Conservation (phyloP, 2,113 vertebrate genomes). For the Bos indicus region DNA sequence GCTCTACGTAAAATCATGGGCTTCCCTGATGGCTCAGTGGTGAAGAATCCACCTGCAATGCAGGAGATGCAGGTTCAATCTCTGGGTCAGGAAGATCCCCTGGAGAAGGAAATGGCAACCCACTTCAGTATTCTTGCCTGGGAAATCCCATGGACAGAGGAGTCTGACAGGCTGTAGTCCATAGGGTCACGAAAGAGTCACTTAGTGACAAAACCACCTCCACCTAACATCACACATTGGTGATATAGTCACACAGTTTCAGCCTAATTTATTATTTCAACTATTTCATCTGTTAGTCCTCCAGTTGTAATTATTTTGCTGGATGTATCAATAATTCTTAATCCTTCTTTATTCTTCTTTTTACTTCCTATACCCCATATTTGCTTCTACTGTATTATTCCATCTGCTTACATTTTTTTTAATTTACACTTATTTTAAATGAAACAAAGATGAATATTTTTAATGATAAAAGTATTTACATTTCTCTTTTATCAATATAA, state of each 20-base stretch:
- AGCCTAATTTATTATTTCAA: background rate
- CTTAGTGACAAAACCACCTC: background rate
- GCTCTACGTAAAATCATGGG: background rate
- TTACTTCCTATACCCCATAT: background rate
- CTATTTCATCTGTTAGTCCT: background rate
- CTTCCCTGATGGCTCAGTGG: background rate
- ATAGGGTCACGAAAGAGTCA: background rate
- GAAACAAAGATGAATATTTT: background rate
- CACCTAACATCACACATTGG: background rate
- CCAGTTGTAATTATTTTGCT: background rate
- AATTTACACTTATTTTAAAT: background rate
- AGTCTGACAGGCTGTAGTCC: background rate
- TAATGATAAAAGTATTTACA: background rate
- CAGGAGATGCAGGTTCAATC: background rate
- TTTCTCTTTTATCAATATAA: background rate
- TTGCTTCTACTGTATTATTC: background rate
- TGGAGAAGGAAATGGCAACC: background rate
- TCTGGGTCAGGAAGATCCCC: background rate
- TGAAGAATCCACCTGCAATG: background rate
- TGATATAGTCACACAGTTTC: background rate
- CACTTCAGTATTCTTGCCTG: background rate
- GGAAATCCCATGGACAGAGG: background rate
- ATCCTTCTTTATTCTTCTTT: background rate
- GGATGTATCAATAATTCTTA: background rate
- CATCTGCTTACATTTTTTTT: background rate